Percentiles rank a stretch among this genome's conserved stretches.
Conservation (phyloP, 2,113 vertebrate genomes). For the Myotis lucifugus region DNA sequence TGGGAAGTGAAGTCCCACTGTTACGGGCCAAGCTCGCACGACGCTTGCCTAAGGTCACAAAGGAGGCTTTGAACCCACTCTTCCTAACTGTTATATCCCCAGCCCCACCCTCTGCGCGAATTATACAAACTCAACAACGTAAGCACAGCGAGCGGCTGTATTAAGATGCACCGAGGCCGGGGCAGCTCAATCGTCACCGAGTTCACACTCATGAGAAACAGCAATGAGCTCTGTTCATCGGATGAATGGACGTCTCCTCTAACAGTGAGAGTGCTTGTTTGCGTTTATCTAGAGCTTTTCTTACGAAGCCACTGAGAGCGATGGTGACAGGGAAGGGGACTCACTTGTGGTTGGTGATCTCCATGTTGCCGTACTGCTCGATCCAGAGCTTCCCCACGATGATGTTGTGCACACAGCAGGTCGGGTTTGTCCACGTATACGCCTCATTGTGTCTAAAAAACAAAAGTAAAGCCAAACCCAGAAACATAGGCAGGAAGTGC, state of each 20-base stretch:
- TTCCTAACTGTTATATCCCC: neutral
- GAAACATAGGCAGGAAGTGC: neutral
- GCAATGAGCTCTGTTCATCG: neutral
- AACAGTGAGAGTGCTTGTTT: neutral
- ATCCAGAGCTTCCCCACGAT: constrained; percentile 99
- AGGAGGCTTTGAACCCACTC: neutral
- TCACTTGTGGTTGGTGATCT: constrained; percentile 99
- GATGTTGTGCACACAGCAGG: constrained; percentile 97
- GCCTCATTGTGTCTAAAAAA: constrained; percentile 92
- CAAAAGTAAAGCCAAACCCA: neutral
- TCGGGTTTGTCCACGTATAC: constrained; percentile 99
- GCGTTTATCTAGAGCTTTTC: neutral
- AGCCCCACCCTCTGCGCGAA: rapidly evolving
- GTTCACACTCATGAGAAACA: neutral
- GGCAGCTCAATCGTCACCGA: neutral
- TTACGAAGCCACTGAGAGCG: too few relatives aligned
- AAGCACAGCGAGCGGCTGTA: neutral
- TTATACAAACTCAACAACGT: neutral
- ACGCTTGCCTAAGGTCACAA: neutral
- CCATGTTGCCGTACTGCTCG: constrained; percentile 97
- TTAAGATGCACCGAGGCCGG: neutral
- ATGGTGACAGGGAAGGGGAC: neutral
- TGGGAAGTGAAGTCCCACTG: neutral
- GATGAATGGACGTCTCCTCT: neutral
- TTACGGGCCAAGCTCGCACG: neutral